A percentile compares a stretch with the other conserved stretches of the same genome.
Evolutionary conservation across 2,113 vertebrate species (phyloP).

Genomic region (Cardinalis cardinalis): DNA sequence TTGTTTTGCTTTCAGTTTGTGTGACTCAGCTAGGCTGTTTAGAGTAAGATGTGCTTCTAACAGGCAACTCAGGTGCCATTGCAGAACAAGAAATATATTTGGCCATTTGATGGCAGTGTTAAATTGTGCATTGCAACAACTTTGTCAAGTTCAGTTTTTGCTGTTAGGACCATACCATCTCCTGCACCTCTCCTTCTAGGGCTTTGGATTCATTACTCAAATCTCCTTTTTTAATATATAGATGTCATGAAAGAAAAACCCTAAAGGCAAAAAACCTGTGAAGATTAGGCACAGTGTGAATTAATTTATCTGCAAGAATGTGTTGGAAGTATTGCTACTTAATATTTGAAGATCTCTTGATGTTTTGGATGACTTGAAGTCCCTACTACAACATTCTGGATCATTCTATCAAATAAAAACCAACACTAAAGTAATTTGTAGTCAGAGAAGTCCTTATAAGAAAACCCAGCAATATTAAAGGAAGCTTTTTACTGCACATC

Average conservation of each 20-base stretch:
- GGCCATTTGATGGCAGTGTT: slow-evolving; percentile 61
- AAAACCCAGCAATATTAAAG: background rate
- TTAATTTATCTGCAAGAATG: background rate
- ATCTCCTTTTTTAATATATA: background rate
- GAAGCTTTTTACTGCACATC: background rate
- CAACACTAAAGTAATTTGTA: rapidly evolving
- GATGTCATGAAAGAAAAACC: background rate
- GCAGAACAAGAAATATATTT: background rate
- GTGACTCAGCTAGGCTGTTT: background rate
- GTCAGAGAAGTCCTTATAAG: background rate
- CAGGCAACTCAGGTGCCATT: background rate
- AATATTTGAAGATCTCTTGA: background rate
- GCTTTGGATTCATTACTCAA: background rate
- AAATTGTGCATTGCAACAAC: background rate
- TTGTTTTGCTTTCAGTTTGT: background rate
- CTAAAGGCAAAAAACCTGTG: background rate
- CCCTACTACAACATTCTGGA: background rate
- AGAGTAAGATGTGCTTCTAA: background rate
- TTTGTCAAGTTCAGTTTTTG: background rate
- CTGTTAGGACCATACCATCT: background rate
- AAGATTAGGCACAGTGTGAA: background rate
- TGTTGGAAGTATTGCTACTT: background rate
- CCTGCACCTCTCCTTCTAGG: background rate
- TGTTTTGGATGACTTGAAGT: background rate
- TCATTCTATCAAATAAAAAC: background rate